These are phyloP conservation scores for Cottus gobio DNA, from an alignment of 2,113 vertebrate species.

Conservation along the genomic window DNA sequence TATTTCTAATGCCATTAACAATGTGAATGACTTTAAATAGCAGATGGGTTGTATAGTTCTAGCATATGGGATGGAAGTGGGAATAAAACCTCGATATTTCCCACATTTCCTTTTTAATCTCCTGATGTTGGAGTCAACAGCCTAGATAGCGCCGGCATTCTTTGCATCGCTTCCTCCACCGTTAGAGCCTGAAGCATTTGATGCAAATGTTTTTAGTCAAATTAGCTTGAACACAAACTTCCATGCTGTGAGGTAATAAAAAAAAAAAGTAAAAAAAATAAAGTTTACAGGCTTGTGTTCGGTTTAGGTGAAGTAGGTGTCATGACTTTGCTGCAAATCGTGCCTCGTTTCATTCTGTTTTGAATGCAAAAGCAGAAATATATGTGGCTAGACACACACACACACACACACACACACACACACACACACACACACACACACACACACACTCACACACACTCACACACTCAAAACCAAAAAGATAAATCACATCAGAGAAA, in stretches of 20 bases:
- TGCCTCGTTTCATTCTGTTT: background rate
- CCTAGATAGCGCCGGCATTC: background rate
- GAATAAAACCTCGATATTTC: background rate
- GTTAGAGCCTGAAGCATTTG: background rate
- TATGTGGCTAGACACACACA: background rate
- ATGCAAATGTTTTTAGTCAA: no score
- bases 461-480: background rate
- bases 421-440: background rate
- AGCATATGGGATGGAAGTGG: background rate
- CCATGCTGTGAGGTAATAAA: no score
- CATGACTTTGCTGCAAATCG: background rate
- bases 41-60: constrained; percentile 11
- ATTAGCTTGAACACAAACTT: background rate
- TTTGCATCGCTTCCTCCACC: background rate
- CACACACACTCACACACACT: background rate
- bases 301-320: background rate
- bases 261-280: background rate
- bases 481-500: background rate
- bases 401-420: no score
- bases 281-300: background rate
- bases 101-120: background rate
- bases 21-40: constrained; percentile 13
- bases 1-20: constrained; percentile 13
- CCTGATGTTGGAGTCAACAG: background rate
- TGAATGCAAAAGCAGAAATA: background rate